phyloP scores from a whole-genome alignment of 1,140 invertebrate genomes.

The Coptotermes formosanus region DNA sequence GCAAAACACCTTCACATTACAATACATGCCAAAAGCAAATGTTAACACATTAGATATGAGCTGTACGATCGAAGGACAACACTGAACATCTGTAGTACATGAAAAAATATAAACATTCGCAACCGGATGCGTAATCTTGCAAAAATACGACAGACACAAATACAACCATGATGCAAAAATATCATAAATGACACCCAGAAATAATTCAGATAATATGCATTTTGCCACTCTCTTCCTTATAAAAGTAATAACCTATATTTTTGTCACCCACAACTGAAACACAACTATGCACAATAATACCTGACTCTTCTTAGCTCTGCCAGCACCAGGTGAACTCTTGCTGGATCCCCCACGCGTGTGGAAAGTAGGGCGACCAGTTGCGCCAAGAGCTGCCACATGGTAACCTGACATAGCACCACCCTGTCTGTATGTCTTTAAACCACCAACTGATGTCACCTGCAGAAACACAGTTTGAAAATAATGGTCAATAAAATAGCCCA shows the following conservation, averaged over 20 bases:
- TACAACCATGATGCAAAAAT: too few relatives aligned
- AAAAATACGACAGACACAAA: too few relatives aligned
- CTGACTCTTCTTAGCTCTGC: conserved; percentile 29
- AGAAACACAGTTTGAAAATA: neutral
- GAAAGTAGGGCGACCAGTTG: conserved; percentile 21
- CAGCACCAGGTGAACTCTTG: conserved; percentile 12
- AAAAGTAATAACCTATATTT: neutral
- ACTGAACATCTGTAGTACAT: too few relatives aligned
- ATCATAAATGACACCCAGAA: too few relatives aligned
- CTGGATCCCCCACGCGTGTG: conserved; percentile 21
- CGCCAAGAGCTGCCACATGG: neutral
- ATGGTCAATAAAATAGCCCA: neutral
- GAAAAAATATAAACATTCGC: too few relatives aligned
- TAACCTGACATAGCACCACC: neutral
- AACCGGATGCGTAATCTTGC: too few relatives aligned
- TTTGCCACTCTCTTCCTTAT: neutral
- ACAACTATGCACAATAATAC: neutral
- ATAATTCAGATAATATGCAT: too few relatives aligned
- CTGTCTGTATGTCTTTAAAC: conserved; percentile 28
- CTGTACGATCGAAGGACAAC: too few relatives aligned
- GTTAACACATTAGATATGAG: too few relatives aligned
- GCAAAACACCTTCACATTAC: too few relatives aligned
- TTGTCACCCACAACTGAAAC: neutral
- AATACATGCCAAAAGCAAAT: too few relatives aligned
- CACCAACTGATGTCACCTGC: conserved; percentile 32